Evolutionary conservation across 2,888 invertebrate genomes (phyloP).

Genomic region (Caradrina clavipalpis): DNA sequence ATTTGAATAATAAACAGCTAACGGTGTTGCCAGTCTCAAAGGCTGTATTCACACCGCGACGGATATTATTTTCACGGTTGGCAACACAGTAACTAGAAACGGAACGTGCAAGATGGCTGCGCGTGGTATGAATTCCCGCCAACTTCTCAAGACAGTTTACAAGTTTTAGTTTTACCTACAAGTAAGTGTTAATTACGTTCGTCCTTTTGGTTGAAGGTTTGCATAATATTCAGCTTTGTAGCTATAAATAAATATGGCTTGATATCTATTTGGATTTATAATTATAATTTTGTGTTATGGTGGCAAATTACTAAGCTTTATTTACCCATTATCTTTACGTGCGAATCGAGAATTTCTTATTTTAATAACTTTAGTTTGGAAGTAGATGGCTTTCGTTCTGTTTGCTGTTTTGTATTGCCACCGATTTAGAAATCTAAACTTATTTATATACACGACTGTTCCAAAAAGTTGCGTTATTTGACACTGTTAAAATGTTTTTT

Average conservation of each 20-base stretch:
- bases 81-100: constrained; percentile 84
- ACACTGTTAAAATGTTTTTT: no score
- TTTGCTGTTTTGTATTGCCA: no score
- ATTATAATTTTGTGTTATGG: not conserved
- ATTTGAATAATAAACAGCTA: constrained; percentile 69
- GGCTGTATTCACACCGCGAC: constrained; percentile 81
- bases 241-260: constrained; percentile 12
- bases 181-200: constrained; percentile 66
- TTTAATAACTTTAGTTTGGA: no score
- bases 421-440: no score
- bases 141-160: constrained; percentile 62
- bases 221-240: constrained; percentile 48
- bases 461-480: no score
- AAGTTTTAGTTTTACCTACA: constrained; percentile 61
- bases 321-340: no score
- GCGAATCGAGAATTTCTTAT: no score
- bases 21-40: constrained; percentile 81
- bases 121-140: constrained; percentile 62
- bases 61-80: constrained; percentile 88
- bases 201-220: constrained; percentile 51
- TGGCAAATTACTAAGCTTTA: no score
- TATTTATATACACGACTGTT: no score
- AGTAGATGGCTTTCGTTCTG: no score
- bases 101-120: constrained; percentile 73
- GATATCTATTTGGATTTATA: not conserved